Percentiles rank a stretch among this genome's conserved stretches.
phyloP scores from a whole-genome alignment of 2,797 vertebrate genomes.

The Crax fasciolata region DNA sequence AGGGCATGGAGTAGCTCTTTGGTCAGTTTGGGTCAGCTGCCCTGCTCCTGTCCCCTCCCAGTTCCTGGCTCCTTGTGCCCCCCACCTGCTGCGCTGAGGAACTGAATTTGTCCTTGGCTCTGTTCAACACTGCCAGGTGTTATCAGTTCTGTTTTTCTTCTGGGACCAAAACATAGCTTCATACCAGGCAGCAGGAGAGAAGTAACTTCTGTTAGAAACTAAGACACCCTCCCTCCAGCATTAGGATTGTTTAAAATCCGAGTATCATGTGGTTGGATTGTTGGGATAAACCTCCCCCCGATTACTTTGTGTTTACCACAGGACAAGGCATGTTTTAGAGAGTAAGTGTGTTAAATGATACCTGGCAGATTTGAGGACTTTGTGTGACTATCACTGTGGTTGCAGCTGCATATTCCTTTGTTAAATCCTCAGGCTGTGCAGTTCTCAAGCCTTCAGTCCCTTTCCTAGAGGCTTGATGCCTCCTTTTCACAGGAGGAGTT shows the following conservation, averaged over 20 bases:
- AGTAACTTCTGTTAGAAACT: too few relatives aligned
- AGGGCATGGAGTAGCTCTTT: too few relatives aligned
- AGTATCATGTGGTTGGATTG: rapidly evolving
- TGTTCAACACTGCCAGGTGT: too few relatives aligned
- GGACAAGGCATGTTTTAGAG: background rate
- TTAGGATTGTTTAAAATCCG: background rate
- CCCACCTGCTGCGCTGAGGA: too few relatives aligned
- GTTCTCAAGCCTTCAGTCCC: background rate
- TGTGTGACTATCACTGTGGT: rapidly evolving
- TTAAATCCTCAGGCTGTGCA: background rate
- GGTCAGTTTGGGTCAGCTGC: too few relatives aligned
- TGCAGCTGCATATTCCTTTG: background rate
- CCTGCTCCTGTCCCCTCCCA: too few relatives aligned
- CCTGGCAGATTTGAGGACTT: background rate
- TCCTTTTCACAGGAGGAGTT: background rate
- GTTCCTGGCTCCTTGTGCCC: too few relatives aligned
- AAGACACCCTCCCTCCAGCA: background rate
- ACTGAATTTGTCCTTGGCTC: too few relatives aligned
- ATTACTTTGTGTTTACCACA: background rate
- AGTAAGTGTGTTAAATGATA: too few relatives aligned
- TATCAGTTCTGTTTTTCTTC: too few relatives aligned
- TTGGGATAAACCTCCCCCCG: background rate
- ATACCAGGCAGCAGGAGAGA: too few relatives aligned
- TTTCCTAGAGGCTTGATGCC: background rate
- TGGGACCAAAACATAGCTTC: too few relatives aligned